Evolutionary conservation across 2,888 invertebrate species (phyloP), one percentile per base, ranked within the genome.

Genomic region (Adineta ricciae): DNA sequence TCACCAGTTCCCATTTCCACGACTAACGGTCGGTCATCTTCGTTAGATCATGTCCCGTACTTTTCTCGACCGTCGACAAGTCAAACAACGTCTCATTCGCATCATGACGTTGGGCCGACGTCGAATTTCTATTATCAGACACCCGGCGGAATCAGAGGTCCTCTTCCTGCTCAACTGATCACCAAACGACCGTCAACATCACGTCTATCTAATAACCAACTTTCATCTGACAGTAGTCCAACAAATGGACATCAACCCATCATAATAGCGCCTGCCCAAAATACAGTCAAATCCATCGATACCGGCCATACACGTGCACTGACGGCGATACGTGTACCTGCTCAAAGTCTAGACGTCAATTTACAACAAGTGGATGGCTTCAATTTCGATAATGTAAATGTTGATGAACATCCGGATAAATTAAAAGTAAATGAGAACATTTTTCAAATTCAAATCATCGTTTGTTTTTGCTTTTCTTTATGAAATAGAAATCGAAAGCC

Each of bases 291-390:
- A 78, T 41, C 41, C 2, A 41, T 14, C 41, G 73, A 78, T 78
- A 78, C 24, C 24, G 24, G 11, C 16, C 38, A 38, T 24, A 24
- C 41, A 21, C 73, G 24, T 24, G 32, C 16, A 78, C 9, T 41
- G 3, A 41, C 73, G 24, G 21, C 73, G 24, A 16, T n/a, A 78
- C 73, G 73, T 41, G 38, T 36, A 8, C 73, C 36, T 24, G 41
- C 73, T 8, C 38, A 78, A 78, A 78, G 73, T 78, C 24, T 41
- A 38, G 73, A 41, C 24, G 38, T n/a, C 9, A 38, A 38, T 41
- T 41, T 78, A 78, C 73, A 78, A 38, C 73, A 78, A 41, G 38
- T 78, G n/a, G 73, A 78, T 78, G 73, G 21, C 7, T 78, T 78
- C 11, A 41, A 78, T 78, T 78, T 78, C 21, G 41, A 78, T 78